Conservation (phyloP, 2,888 invertebrate species). For the Polydrusus cervinus region DNA sequence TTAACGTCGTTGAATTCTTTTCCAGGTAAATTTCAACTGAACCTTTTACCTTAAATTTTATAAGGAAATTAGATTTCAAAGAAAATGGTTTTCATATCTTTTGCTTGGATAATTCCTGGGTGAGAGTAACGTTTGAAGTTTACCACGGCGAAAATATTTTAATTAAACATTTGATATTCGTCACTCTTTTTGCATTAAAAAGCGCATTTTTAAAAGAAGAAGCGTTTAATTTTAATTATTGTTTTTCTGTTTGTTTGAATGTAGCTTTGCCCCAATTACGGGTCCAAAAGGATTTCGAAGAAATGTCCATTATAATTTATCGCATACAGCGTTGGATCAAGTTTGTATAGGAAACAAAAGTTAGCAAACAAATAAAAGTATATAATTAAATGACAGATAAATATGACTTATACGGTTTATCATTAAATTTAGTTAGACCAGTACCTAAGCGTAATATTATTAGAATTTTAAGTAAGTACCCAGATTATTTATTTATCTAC, state of each 20-base stretch:
- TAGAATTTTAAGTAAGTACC: too few species aligned
- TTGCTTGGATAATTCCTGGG: constrained; percentile 5
- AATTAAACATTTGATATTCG: neutral
- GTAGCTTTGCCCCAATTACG: too few species aligned
- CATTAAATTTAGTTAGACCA: too few species aligned
- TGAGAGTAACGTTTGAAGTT: constrained; percentile 9
- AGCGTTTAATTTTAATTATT: neutral
- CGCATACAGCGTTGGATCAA: too few species aligned
- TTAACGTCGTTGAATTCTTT: neutral
- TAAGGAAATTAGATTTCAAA: constrained; percentile 28
- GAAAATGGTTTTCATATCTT: constrained; percentile 14
- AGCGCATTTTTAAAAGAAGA: neutral
- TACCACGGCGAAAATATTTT: neutral
- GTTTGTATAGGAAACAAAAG: too few species aligned
- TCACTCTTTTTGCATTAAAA: neutral
- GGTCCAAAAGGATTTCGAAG: too few species aligned
- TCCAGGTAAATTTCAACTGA: neutral
- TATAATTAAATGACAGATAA: too few species aligned
- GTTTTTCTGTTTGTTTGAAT: neutral
- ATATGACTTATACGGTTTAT: too few species aligned
- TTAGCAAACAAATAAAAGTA: too few species aligned
- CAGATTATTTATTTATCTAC: too few species aligned
- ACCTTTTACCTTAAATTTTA: constrained; percentile 12
- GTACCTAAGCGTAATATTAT: too few species aligned
- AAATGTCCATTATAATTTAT: too few species aligned